Evolutionary conservation across 2,888 invertebrate genomes (phyloP).

Genomic region (Synergus gifuensis): DNA sequence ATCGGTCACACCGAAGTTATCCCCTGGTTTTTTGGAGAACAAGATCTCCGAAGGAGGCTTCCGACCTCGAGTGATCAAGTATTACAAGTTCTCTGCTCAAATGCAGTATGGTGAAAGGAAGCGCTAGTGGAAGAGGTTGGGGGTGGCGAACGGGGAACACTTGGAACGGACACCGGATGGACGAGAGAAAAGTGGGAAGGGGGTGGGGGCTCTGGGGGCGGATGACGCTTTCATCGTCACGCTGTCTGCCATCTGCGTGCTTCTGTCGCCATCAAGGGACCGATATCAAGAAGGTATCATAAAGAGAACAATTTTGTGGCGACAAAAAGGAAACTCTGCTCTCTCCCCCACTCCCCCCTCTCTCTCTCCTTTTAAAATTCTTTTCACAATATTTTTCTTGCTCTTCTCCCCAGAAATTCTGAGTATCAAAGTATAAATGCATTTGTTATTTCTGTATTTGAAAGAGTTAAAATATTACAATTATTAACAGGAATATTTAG

Average conservation of each 20-base stretch:
- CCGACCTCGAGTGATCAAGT: slow-evolving; percentile 15
- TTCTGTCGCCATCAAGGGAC: slow-evolving; percentile 40
- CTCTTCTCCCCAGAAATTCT: neutral
- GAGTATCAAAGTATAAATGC: neutral
- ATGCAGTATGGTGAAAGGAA: slow-evolving; percentile 35
- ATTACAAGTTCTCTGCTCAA: neutral
- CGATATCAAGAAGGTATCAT: slow-evolving; percentile 39
- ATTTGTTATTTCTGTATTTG: neutral
- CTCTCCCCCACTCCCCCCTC: neutral
- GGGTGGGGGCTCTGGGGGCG: slow-evolving; percentile 45
- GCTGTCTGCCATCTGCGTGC: slow-evolving; percentile 66
- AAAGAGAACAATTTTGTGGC: slow-evolving; percentile 31
- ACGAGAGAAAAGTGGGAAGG: slow-evolving; percentile 30
- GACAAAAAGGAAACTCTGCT: slow-evolving; percentile 11
- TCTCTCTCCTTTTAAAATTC: neutral
- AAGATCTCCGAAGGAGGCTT: slow-evolving; percentile 17
- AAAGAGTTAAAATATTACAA: neutral
- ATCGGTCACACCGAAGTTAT: slow-evolving; percentile 49
- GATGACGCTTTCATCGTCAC: slow-evolving; percentile 66
- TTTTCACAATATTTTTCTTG: slow-evolving; percentile 13
- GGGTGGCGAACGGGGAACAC: slow-evolving; percentile 28
- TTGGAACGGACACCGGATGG: slow-evolving; percentile 42
- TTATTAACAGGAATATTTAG: too few relatives aligned
- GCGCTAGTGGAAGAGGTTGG: slow-evolving; percentile 18
- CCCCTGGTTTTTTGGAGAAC: neutral